A percentile compares a stretch with the other conserved stretches of the same genome.
These are phyloP conservation scores for Cariama cristata DNA, from an alignment of 2,113 vertebrate genomes.

Conservation along the genomic window DNA sequence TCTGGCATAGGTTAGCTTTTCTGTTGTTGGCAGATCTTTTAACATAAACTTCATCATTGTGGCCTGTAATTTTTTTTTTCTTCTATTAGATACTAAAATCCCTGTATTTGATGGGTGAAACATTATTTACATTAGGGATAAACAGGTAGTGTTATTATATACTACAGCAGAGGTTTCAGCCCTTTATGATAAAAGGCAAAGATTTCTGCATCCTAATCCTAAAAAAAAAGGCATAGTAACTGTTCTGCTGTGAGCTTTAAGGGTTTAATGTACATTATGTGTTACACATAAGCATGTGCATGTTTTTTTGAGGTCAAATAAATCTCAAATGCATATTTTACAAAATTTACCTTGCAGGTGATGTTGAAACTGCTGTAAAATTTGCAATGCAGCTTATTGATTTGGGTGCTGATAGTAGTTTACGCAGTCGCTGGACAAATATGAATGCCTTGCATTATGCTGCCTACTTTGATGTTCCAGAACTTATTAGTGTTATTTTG, in stretches of 20 bases:
- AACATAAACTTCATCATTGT: not conserved
- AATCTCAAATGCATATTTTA: not conserved
- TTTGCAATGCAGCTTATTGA: constrained; percentile 89
- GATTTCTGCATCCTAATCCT: not conserved
- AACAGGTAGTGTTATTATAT: not conserved
- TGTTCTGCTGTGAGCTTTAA: not conserved
- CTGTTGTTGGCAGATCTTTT: not conserved
- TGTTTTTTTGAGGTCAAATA: not conserved
- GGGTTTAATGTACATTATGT: not conserved
- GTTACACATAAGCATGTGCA: not conserved
- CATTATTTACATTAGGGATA: not conserved
- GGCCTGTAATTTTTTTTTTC: not conserved
- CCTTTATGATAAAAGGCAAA: not conserved
- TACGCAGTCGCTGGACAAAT: constrained; percentile 97
- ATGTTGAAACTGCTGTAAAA: constrained; percentile 87
- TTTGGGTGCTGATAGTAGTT: constrained; percentile 88
- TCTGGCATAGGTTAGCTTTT: not conserved
- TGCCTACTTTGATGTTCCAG: constrained; percentile 96
- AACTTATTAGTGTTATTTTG: constrained; percentile 88
- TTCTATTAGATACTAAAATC: not conserved
- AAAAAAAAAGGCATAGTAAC: not conserved
- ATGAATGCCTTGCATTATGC: constrained; percentile 99
- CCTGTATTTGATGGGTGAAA: not conserved
- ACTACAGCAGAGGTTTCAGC: not conserved
- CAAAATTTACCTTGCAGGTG: constrained; percentile 79